Evolutionary conservation across 2,797 vertebrate genomes (phyloP).

Genomic region (Aphelocoma californica): DNA sequence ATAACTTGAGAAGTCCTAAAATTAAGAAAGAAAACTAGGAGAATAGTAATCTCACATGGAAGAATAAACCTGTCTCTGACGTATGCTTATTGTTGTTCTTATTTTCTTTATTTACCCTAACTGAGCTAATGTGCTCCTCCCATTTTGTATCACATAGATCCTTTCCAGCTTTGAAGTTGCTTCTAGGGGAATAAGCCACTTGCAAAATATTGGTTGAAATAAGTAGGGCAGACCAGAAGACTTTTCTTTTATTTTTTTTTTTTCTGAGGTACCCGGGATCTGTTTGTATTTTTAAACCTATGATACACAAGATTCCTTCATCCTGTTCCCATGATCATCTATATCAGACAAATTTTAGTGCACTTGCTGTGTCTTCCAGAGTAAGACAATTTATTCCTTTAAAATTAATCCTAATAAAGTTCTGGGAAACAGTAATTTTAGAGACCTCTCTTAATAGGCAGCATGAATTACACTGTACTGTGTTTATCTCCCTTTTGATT

Average conservation of each 20-base stretch:
- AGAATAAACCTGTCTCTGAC: background rate
- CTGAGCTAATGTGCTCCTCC: fast-evolving
- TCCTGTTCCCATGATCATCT: background rate
- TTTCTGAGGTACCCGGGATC: background rate
- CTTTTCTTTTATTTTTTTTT: too few species aligned
- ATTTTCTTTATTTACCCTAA: background rate
- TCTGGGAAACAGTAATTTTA: background rate
- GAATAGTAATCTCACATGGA: background rate
- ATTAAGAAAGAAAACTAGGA: background rate
- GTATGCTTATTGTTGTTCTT: background rate
- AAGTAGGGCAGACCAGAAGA: background rate
- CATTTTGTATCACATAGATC: background rate
- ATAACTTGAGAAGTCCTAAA: background rate
- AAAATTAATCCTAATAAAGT: background rate
- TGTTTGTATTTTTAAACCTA: background rate
- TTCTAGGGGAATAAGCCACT: background rate
- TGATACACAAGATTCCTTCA: background rate
- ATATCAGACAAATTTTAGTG: background rate
- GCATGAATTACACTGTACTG: background rate
- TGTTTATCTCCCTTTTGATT: background rate
- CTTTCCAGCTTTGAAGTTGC: background rate
- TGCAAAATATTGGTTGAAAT: background rate
- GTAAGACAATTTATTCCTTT: background rate
- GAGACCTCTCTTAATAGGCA: background rate
- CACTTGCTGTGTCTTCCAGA: background rate